A percentile compares a stretch with the other conserved stretches of the same genome.
phyloP scores from a whole-genome alignment of 2,888 invertebrate species.

The Alviniconcha strummeri region DNA sequence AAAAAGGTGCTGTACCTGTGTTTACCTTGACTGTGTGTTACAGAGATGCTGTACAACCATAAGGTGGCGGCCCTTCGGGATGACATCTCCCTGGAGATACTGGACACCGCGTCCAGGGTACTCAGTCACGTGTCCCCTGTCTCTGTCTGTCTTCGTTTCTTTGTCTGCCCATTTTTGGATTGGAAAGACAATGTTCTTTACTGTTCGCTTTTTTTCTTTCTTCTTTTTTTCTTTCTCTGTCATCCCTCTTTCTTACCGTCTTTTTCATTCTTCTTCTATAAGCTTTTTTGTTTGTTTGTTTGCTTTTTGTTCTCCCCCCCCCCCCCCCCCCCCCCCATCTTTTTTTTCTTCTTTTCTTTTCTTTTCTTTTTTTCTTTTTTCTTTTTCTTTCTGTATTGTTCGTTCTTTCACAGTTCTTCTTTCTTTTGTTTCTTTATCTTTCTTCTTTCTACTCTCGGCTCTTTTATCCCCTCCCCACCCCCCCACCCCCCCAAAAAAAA shows the following conservation, averaged over 20 bases:
- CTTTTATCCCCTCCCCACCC: neutral
- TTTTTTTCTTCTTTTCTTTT: neutral
- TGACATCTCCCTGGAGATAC: conserved; percentile 90
- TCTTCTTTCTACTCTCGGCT: too few relatives aligned
- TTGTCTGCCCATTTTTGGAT: neutral
- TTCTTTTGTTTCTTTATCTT: too few relatives aligned
- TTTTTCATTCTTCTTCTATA: neutral
- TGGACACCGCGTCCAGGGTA: conserved; percentile 81
- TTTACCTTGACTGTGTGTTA: conserved; percentile 49
- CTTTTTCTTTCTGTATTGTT: neutral
- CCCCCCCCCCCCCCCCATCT: neutral
- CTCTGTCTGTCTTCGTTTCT: too few relatives aligned
- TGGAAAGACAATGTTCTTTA: neutral
- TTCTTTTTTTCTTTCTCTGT: neutral
- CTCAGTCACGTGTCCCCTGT: neutral
- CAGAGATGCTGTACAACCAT: conserved; percentile 92
- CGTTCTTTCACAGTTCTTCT: too few relatives aligned
- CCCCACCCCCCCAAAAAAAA: neutral
- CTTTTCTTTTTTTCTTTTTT: neutral
- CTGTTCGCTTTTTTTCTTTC: neutral
- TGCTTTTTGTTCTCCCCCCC: neutral
- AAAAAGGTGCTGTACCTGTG: too few relatives aligned
- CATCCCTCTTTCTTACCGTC: neutral
- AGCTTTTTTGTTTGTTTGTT: neutral
- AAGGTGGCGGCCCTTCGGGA: conserved; percentile 92